Evolutionary conservation across 1,140 invertebrate species (phyloP).

Genomic region (Grapholita molesta): DNA sequence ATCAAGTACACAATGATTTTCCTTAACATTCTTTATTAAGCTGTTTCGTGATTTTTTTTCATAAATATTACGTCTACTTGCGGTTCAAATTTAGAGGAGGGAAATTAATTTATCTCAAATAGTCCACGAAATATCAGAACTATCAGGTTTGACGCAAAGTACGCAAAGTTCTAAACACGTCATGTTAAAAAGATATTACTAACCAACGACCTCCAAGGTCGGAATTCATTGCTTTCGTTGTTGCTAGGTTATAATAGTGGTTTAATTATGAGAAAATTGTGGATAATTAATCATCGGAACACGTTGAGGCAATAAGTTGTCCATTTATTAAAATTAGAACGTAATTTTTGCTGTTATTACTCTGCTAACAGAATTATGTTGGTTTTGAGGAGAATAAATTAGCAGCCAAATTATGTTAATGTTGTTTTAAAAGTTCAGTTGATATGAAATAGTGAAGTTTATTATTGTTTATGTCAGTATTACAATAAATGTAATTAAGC

Average conservation of each 20-base stretch:
- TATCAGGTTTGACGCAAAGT: no score
- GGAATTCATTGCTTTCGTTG: background rate
- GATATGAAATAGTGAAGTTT: background rate
- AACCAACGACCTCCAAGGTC: background rate
- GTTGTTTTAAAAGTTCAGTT: background rate
- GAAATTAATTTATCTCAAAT: no score
- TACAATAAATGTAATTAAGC: no score
- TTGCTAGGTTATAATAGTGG: background rate
- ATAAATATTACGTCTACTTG: no score
- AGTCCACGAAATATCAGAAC: no score
- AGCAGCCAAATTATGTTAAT: background rate
- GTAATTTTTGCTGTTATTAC: background rate
- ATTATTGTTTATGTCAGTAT: no score
- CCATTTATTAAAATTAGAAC: background rate
- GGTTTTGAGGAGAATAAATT: background rate
- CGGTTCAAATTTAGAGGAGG: no score
- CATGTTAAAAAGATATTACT: no score
- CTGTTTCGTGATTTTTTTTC: no score
- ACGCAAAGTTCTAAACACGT: no score
- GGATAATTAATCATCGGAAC: background rate
- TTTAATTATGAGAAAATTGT: background rate
- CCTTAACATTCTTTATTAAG: no score
- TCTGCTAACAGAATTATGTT: background rate
- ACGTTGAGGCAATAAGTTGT: background rate
- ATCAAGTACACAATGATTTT: no score